A percentile compares a stretch with the other conserved stretches of the same genome.
Evolutionary conservation across 2,888 invertebrate genomes (phyloP).

Genomic region (Cephus runcator): DNA sequence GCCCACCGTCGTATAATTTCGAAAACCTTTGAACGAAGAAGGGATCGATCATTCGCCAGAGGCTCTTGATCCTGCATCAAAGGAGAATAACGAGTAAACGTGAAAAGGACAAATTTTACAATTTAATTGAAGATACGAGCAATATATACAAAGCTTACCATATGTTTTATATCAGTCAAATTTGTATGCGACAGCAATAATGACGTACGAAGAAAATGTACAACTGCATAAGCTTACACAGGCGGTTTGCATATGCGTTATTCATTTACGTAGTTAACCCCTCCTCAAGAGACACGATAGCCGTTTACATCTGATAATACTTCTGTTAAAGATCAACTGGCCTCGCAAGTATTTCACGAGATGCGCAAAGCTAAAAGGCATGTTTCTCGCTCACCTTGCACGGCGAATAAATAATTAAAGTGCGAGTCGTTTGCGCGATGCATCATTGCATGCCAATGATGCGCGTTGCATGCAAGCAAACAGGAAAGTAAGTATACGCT

Average conservation of each 20-base stretch:
- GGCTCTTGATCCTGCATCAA: background rate
- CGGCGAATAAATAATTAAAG: conserved; percentile 28
- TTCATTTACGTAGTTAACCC: background rate
- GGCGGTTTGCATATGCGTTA: background rate
- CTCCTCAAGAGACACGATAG: background rate
- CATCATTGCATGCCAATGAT: conserved; percentile 37
- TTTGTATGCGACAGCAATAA: background rate
- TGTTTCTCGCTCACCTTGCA: conserved; percentile 24
- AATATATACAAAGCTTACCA: background rate
- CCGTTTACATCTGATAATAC: background rate
- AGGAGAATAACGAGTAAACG: background rate
- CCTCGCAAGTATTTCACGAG: background rate
- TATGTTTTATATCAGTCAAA: background rate
- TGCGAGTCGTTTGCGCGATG: conserved; percentile 14
- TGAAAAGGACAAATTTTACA: background rate
- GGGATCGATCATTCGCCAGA: background rate
- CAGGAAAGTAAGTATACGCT: conserved; percentile 8
- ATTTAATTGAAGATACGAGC: background rate
- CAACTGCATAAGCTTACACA: background rate
- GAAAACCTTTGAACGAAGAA: background rate
- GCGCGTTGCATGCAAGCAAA: background rate
- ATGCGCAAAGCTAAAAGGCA: background rate
- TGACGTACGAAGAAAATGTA: background rate
- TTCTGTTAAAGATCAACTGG: background rate
- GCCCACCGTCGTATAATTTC: background rate